A percentile compares a stretch with the other conserved stretches of the same genome.
phyloP scores from a whole-genome alignment of 2,113 vertebrate species.

The Cynoglossus semilaevis region DNA sequence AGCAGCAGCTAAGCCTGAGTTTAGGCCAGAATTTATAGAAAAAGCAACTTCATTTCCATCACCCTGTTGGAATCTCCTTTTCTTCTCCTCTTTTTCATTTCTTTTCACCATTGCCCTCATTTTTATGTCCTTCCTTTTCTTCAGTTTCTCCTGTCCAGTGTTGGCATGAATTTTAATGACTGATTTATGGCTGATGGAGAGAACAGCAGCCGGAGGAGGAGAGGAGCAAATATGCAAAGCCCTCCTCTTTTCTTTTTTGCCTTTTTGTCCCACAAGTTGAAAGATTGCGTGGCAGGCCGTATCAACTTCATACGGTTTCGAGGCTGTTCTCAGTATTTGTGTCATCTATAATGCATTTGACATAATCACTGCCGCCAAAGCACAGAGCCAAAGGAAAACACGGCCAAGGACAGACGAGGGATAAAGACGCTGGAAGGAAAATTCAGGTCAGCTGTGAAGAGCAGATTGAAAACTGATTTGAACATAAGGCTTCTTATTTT shows the following conservation, averaged over 20 bases:
- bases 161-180: constrained; percentile 48
- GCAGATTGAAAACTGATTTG: not conserved
- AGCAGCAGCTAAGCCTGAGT: constrained; percentile 19
- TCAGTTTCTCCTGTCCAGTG: constrained; percentile 16
- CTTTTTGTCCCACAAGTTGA: constrained; percentile 5
- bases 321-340: constrained; percentile 8
- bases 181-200: constrained; percentile 32
- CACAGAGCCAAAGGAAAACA: constrained; percentile 24
- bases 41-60: constrained; percentile 43
- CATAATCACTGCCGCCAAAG: constrained; percentile 10
- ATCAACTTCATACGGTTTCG: constrained; percentile 5
- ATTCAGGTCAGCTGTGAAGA: not conserved
- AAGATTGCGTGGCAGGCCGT: not conserved
- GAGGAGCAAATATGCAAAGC: constrained; percentile 1
- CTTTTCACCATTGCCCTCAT: constrained; percentile 25
- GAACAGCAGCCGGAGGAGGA: constrained; percentile 2
- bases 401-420: constrained; percentile 8
- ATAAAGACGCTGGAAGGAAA: constrained; percentile 2
- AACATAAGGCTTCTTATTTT: not conserved
- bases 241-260: constrained; percentile 1
- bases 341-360: constrained; percentile 42
- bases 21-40: not conserved
- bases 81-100: constrained; percentile 14
- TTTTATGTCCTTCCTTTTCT: not conserved
- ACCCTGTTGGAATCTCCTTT: constrained; percentile 25